A percentile compares a stretch with the other conserved stretches of the same genome.
phyloP scores from a whole-genome alignment of 2,797 vertebrate species.

The Centropyge bicolor region DNA sequence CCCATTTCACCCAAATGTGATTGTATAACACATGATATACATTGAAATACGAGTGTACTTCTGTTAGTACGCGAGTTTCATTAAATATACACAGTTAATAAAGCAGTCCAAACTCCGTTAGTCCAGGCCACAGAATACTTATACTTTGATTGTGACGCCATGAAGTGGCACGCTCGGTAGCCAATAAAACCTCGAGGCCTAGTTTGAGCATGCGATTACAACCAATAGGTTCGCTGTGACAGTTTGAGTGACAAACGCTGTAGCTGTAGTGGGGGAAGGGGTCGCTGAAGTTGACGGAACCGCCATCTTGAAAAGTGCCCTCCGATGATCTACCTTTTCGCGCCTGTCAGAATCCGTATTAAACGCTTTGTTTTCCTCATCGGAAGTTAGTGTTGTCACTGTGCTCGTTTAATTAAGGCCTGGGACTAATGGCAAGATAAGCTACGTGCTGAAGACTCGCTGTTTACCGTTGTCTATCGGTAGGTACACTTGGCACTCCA shows the following conservation, averaged over 20 bases:
- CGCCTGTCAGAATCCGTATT: conserved; percentile 85
- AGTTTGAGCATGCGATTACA: conserved; percentile 34
- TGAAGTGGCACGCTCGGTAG: background rate
- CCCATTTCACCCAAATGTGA: accelerated
- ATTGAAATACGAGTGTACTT: background rate
- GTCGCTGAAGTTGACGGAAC: conserved; percentile 84
- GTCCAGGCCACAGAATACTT: conserved; percentile 7
- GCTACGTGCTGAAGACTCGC: conserved; percentile 78
- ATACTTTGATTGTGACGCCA: background rate
- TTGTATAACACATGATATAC: accelerated
- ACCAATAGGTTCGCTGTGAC: conserved; percentile 71
- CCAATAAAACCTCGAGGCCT: conserved; percentile 51
- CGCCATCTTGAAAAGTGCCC: conserved; percentile 89
- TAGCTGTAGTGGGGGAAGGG: conserved; percentile 84
- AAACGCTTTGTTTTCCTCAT: conserved; percentile 72
- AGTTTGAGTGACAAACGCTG: conserved; percentile 74
- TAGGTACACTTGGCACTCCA: conserved; percentile 77
- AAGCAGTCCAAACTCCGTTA: conserved; percentile 34
- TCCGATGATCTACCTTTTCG: conserved; percentile 83
- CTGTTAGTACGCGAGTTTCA: accelerated
- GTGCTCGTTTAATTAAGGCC: conserved; percentile 56
- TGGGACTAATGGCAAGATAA: conserved; percentile 68
- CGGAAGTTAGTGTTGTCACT: conserved; percentile 21
- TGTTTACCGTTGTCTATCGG: conserved; percentile 78
- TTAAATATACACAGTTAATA: background rate